These are phyloP conservation scores for Drosophila elegans DNA, from an alignment of 1,140 invertebrate species.

Conservation along the genomic window DNA sequence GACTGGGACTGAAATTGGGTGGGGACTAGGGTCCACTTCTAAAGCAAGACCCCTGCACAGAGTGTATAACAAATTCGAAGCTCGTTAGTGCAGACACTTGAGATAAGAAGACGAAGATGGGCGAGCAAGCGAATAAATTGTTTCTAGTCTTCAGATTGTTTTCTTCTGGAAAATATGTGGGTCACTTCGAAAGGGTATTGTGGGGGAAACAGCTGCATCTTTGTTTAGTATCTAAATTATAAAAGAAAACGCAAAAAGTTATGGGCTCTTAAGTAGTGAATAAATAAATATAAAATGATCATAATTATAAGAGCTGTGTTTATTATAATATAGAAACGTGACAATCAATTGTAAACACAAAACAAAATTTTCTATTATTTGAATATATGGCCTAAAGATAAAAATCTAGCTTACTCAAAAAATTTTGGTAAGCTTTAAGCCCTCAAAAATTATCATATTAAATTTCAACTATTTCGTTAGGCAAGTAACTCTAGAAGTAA, in stretches of 20 bases:
- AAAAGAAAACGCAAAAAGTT: background rate
- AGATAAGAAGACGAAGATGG: slow-evolving; percentile 65
- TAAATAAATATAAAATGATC: slow-evolving; percentile 2
- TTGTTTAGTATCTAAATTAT: background rate
- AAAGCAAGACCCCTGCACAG: slow-evolving; percentile 9
- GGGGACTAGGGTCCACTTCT: slow-evolving; percentile 5
- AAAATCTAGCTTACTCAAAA: too few species aligned
- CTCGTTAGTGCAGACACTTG: slow-evolving; percentile 77
- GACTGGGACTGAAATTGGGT: background rate
- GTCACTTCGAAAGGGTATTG: slow-evolving; percentile 25
- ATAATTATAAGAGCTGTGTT: background rate
- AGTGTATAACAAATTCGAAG: slow-evolving; percentile 68
- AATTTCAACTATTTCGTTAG: too few species aligned
- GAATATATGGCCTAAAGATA: too few species aligned
- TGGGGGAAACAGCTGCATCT: slow-evolving; percentile 7
- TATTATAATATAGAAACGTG: too few species aligned
- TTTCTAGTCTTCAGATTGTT: slow-evolving; percentile 47
- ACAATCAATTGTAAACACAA: too few species aligned
- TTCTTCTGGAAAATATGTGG: slow-evolving; percentile 22
- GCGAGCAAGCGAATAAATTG: slow-evolving; percentile 56
- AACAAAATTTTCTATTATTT: too few species aligned
- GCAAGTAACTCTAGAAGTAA: too few species aligned
- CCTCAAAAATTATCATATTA: too few species aligned
- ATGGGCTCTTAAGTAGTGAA: slow-evolving; percentile 6
- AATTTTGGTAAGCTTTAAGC: too few species aligned